Conservation (phyloP, 2,888 invertebrate genomes). For the Abrostola tripartita region DNA sequence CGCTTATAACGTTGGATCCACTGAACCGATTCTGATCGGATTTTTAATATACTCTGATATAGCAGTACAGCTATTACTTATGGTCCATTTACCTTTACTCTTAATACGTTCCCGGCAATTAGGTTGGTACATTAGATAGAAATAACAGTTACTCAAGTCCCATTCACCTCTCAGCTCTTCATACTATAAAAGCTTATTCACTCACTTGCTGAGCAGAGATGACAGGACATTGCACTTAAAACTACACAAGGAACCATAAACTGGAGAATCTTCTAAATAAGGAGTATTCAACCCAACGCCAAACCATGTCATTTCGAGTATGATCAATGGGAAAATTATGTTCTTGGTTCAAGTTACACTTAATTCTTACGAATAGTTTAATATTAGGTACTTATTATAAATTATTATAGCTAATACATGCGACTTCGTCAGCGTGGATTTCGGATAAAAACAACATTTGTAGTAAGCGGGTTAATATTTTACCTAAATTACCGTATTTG, state of each 20-base stretch:
- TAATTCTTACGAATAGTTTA: no score
- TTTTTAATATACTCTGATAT: slow-evolving; percentile 58
- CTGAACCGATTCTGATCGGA: slow-evolving; percentile 56
- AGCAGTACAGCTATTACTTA: slow-evolving; percentile 44
- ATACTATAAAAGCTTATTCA: slow-evolving; percentile 9
- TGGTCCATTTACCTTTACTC: slow-evolving; percentile 45
- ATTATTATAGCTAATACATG: no score
- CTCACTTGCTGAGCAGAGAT: slow-evolving; percentile 2
- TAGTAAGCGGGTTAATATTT: no score
- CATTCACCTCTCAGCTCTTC: slow-evolving; percentile 7
- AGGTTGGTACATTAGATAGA: slow-evolving; percentile 9
- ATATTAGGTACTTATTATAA: no score
- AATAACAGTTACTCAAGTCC: slow-evolving; percentile 13
- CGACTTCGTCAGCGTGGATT: no score
- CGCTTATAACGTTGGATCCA: slow-evolving; percentile 51
- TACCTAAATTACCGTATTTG: no score
- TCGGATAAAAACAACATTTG: no score
- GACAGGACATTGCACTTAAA: slow-evolving; percentile 10
- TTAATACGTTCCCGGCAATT: slow-evolving; percentile 22
- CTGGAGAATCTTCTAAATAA: slow-evolving; percentile 28
- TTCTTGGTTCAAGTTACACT: no score
- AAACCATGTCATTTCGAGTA: no score
- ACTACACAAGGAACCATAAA: slow-evolving; percentile 36
- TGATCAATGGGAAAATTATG: no score
- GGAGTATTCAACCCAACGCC: slow-evolving; percentile 28